Evolutionary conservation across 2,888 invertebrate genomes (phyloP), one percentile per base, ranked within the genome.

Genomic region (Drosophila sordidapex): DNA sequence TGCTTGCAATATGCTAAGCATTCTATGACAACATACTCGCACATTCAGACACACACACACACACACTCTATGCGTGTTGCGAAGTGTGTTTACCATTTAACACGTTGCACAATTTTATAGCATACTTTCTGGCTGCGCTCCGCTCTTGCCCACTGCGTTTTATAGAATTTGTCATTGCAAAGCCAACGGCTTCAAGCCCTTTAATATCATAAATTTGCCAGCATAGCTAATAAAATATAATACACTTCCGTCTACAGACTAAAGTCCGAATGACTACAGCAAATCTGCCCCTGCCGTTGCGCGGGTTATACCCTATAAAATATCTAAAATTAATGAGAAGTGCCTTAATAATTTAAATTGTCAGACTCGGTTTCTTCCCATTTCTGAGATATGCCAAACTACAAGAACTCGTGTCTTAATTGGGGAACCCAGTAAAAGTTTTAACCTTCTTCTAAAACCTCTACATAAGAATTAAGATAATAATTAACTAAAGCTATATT

Each of bases 1-100:
- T 84, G 82, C 84, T 84, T 82, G 82, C 76, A 82, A 83, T 84
- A 84, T 84, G 82, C 82, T 84, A 72, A 84, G 85, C 85, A 82
- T 76, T 69, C 62, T 70, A 38, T 54, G 48, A 35, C 64, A 35
- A 38, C 51, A 63, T 53, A 64, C 33, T 53, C 57, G 46, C 46
- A 29, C 59, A 40, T 21, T 33, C 56, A 48, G 60, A 46, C 36
- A 8, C 61, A 43, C 40, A 27, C 48, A 25, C 25, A 35, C 48
- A 13, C 38, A 25, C 25, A 21, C 27, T 7, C 36, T 48, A 56
- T 70, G 62, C 64, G 63, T 56, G 49, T 35, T 48, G 11, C 29
- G 27, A 15, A 43, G 60, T 40, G 66, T 71, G 65, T 69, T 75
- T 75, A 64, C 43, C 62, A 53, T 66, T 82, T 70, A 74, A 78